Evolutionary conservation across 2,888 invertebrate genomes (phyloP).

Genomic region (Machimus rusticus): DNA sequence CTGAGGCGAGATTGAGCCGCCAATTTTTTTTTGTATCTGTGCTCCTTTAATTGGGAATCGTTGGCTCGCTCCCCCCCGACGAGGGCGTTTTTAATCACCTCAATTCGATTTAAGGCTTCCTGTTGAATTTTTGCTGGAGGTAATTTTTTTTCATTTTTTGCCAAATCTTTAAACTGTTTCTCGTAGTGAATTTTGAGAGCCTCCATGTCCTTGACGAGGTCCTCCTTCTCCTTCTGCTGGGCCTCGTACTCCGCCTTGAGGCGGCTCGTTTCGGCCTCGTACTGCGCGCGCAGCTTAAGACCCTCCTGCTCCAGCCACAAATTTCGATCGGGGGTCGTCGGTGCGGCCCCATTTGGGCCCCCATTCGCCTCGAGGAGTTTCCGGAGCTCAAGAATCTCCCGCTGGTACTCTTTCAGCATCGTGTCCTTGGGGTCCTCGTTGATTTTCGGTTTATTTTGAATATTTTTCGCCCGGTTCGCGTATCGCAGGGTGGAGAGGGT

Average conservation of each 20-base stretch:
- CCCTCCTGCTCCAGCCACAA: slow-evolving; percentile 65
- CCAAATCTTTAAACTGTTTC: slow-evolving; percentile 50
- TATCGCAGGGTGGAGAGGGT: slow-evolving; percentile 83
- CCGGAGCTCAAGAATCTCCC: slow-evolving; percentile 77
- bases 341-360: not conserved
- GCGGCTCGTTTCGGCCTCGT: slow-evolving; percentile 61
- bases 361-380: slow-evolving; percentile 50
- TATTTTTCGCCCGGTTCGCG: slow-evolving; percentile 86
- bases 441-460: slow-evolving; percentile 82
- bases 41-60: slow-evolving; percentile 75
- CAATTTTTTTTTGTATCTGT: slow-evolving; percentile 71
- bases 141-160: not conserved
- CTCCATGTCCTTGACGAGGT: slow-evolving; percentile 52
- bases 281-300: slow-evolving; percentile 53
- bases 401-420: slow-evolving; percentile 81
- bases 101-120: slow-evolving; percentile 62
- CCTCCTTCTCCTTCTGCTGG: slow-evolving; percentile 53
- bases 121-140: slow-evolving; percentile 50
- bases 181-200: slow-evolving; percentile 52
- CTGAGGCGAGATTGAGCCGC: slow-evolving; percentile 73
- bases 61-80: slow-evolving; percentile 81
- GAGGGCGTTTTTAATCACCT: slow-evolving; percentile 75
- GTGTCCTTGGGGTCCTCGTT: slow-evolving; percentile 94
- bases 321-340: not conserved
- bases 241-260: slow-evolving; percentile 56